phyloP scores from a whole-genome alignment of 2,888 invertebrate species.

The Apamea anceps region DNA sequence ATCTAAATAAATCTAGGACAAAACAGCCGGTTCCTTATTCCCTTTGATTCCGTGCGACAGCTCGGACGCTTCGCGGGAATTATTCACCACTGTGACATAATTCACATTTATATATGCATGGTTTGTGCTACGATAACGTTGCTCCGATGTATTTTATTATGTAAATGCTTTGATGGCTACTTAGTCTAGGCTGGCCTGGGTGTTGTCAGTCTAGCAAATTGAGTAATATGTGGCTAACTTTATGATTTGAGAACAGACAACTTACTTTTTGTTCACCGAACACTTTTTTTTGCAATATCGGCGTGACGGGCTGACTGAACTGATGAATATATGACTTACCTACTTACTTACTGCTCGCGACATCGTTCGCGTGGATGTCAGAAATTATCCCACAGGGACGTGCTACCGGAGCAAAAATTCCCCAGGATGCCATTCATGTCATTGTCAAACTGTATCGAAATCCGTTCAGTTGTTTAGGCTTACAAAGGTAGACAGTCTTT shows the following conservation, averaged over 20 bases:
- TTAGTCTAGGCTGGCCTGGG: background rate
- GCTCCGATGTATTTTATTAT: slow-evolving; percentile 31
- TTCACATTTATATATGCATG: slow-evolving; percentile 39
- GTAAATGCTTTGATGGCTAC: slow-evolving; percentile 12
- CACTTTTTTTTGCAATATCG: background rate
- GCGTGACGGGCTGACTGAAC: too few relatives aligned
- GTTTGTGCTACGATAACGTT: slow-evolving; percentile 14
- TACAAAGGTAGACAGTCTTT: too few relatives aligned
- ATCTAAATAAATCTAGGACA: slow-evolving; percentile 8
- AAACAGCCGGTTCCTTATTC: slow-evolving; percentile 13
- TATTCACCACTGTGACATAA: slow-evolving; percentile 9
- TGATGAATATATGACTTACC: too few relatives aligned
- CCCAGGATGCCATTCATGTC: too few relatives aligned
- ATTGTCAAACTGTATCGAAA: too few relatives aligned
- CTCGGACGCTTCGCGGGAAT: slow-evolving; percentile 4
- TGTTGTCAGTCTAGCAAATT: background rate
- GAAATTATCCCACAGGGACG: too few relatives aligned
- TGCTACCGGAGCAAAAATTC: too few relatives aligned
- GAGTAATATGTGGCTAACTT: background rate
- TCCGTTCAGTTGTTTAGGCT: too few relatives aligned
- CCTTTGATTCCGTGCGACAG: slow-evolving; percentile 8
- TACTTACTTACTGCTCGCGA: too few relatives aligned
- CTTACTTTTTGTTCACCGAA: background rate
- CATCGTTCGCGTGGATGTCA: too few relatives aligned
- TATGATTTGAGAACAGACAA: background rate